Conservation (phyloP, 2,797 vertebrate genomes). For the Bovichtus variegatus region DNA sequence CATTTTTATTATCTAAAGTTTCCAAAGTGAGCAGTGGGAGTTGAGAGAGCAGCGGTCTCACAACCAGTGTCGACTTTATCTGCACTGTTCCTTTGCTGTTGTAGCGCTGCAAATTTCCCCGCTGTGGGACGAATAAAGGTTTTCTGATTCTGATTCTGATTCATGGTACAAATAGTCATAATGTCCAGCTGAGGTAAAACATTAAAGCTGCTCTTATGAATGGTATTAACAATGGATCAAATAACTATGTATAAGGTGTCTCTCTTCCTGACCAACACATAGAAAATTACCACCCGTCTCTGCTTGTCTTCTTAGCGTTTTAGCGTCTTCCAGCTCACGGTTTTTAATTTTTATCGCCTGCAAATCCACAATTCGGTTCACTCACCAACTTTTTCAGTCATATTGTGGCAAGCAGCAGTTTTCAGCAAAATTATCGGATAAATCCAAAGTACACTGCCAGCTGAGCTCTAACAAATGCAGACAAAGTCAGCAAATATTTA, state of each 20-base stretch:
- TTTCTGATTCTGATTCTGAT: no score
- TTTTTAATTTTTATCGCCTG: not conserved
- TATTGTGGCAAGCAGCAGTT: not conserved
- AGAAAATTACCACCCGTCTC: not conserved
- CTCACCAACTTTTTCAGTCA: not conserved
- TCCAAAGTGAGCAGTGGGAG: conserved; percentile 19
- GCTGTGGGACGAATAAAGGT: no score
- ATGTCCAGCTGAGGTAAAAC: not conserved
- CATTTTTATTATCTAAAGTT: conserved; percentile 47
- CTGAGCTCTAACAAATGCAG: not conserved
- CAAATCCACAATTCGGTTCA: not conserved
- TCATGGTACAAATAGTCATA: not conserved
- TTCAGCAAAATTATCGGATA: not conserved
- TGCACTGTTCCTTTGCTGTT: no score
- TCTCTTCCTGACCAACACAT: not conserved
- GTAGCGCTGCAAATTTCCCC: no score
- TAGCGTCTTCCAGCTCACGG: not conserved
- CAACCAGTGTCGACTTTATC: no score
- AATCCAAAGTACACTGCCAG: not conserved
- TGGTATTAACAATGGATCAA: not conserved
- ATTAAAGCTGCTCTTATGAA: not conserved
- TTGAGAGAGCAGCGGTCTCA: conserved; percentile 6
- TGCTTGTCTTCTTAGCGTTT: not conserved
- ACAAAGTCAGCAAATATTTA: not conserved
- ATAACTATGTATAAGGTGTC: not conserved